Evolutionary conservation across 2,888 invertebrate genomes (phyloP).

Genomic region (Mesopsocus fuscifrons): DNA sequence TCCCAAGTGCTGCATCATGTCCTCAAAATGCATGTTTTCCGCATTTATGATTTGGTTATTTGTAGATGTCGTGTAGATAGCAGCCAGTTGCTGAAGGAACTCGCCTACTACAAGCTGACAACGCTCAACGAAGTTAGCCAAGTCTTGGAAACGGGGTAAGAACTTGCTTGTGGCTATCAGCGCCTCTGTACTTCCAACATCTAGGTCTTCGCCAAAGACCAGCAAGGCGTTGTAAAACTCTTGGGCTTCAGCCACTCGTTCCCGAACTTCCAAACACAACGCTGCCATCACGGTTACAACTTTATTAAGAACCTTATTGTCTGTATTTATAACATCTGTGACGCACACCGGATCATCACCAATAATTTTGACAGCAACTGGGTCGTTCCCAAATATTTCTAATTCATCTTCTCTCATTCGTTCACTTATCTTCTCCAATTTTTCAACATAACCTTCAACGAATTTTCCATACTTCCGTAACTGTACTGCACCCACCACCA

Average conservation of each 20-base stretch:
- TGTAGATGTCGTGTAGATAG: conserved; percentile 30
- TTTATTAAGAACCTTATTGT: conserved; percentile 62
- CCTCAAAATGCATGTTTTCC: conserved; percentile 23
- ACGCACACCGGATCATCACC: conserved; percentile 44
- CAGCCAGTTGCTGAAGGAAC: conserved; percentile 54
- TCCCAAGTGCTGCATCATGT: conserved; percentile 27
- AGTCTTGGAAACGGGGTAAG: conserved; percentile 29
- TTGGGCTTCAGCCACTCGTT: conserved; percentile 45
- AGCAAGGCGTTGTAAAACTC: conserved; percentile 37
- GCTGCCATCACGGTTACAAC: conserved; percentile 60
- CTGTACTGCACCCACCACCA: conserved; percentile 32
- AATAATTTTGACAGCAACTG: conserved; percentile 22
- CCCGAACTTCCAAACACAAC: conserved; percentile 54
- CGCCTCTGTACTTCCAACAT: conserved; percentile 25
- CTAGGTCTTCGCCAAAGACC: conserved; percentile 43
- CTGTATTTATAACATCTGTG: conserved; percentile 55
- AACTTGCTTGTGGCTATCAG: conserved; percentile 28
- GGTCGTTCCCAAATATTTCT: conserved; percentile 12
- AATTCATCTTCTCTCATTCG: conserved; percentile 19
- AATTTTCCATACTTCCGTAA: conserved; percentile 32
- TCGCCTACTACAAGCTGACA: conserved; percentile 51
- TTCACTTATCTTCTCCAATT: conserved; percentile 21
- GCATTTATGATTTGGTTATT: conserved; percentile 19
- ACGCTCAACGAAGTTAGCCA: conserved; percentile 47
- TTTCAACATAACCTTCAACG: conserved; percentile 27